Evolutionary conservation across 2,888 invertebrate genomes (phyloP).

Genomic region (Drosophila nr. perissopoda): DNA sequence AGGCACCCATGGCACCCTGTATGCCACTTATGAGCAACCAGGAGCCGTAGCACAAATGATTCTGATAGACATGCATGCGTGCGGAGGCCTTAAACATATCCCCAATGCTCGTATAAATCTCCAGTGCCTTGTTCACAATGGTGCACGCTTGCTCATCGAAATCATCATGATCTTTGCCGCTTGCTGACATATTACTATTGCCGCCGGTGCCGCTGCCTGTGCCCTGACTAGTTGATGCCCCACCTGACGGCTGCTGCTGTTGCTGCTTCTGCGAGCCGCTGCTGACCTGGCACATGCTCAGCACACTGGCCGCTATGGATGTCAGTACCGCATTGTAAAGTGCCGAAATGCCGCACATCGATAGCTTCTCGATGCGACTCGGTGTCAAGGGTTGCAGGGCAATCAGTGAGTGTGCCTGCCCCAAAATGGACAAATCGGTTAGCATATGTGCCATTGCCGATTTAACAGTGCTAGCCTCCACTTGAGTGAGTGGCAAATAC

Average conservation of each 20-base stretch:
- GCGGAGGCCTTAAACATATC: conserved; percentile 93
- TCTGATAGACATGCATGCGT: conserved; percentile 94
- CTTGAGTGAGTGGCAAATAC: conserved; percentile 89
- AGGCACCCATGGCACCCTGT: conserved; percentile 91
- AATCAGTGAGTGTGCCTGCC: conserved; percentile 93
- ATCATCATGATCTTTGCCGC: conserved; percentile 88
- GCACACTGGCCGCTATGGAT: conserved; percentile 88
- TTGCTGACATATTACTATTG: conserved; percentile 33
- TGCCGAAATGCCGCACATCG: conserved; percentile 93
- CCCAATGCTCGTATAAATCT: conserved; percentile 93
- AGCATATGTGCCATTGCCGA: conserved; percentile 90
- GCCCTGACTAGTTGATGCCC: conserved; percentile 64
- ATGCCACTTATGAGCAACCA: conserved; percentile 95
- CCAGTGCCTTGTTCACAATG: conserved; percentile 94
- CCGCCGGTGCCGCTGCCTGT: conserved; percentile 39
- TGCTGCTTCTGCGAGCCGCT: conserved; percentile 85
- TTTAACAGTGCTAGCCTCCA: conserved; percentile 90
- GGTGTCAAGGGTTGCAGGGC: conserved; percentile 94
- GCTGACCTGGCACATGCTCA: conserved; percentile 87
- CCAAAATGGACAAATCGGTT: conserved; percentile 92
- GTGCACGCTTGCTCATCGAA: conserved; percentile 92
- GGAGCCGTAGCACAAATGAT: conserved; percentile 94
- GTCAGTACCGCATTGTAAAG: conserved; percentile 92
- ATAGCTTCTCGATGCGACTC: conserved; percentile 92
- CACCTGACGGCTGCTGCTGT: conserved; percentile 35